Evolutionary conservation across 2,797 vertebrate species (phyloP).

Genomic region (Channa striata): DNA sequence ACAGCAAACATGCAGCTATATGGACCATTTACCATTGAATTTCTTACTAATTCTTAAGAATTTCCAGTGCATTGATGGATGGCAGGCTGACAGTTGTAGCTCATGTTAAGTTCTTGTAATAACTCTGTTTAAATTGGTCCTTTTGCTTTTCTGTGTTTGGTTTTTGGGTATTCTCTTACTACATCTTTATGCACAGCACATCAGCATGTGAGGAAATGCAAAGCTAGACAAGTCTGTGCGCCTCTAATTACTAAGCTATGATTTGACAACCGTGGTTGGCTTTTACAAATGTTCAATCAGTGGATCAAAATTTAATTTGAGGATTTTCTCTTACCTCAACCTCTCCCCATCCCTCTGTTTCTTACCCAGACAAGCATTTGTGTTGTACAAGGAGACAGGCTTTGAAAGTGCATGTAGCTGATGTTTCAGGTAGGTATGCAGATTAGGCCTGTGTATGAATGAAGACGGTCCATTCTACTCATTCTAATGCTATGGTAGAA

Average conservation of each 20-base stretch:
- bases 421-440: slow-evolving; percentile 23
- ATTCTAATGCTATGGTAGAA: slow-evolving; percentile 71
- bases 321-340: slow-evolving; percentile 1
- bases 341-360: neutral
- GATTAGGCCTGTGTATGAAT: slow-evolving; percentile 42
- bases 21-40: neutral
- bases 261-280: neutral
- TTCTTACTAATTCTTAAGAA: neutral
- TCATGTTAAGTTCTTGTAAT: neutral
- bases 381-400: slow-evolving; percentile 1
- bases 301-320: slow-evolving; percentile 10
- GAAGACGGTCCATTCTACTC: slow-evolving; percentile 73
- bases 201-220: slow-evolving; percentile 6
- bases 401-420: slow-evolving; percentile 31
- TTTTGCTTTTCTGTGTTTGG: neutral
- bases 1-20: neutral
- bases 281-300: slow-evolving; percentile 13
- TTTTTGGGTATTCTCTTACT: neutral
- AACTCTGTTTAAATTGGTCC: neutral
- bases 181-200: neutral
- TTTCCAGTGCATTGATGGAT: too few species aligned
- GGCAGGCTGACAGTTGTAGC: slow-evolving; percentile 12
- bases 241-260: neutral
- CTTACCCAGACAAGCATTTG: neutral
- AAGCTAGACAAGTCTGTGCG: slow-evolving; percentile 16